Percentiles rank a stretch among this genome's conserved stretches.
Conservation (phyloP, 2,888 invertebrate species). For the Merodon equestris region DNA sequence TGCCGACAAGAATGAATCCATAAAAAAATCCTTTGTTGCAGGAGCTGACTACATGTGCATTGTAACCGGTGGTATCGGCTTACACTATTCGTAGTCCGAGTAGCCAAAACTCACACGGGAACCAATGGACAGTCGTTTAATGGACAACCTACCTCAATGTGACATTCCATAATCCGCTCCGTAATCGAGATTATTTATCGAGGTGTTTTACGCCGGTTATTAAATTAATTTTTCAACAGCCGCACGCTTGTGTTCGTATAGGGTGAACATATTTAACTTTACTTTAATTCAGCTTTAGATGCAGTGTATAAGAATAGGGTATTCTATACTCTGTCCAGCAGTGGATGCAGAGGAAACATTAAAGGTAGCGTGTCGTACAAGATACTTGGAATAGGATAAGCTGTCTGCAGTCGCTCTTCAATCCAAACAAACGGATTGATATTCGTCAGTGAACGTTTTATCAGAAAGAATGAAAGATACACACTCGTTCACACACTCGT, state of each 20-base stretch:
- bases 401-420: neutral
- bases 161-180: constrained; percentile 74
- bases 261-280: constrained; percentile 22
- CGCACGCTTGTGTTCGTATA: constrained; percentile 5
- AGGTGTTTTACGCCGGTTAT: constrained; percentile 74
- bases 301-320: constrained; percentile 9
- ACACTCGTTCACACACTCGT: neutral
- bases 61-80: constrained; percentile 1
- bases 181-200: constrained; percentile 77
- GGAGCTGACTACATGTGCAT: neutral
- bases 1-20: neutral
- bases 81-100: neutral
- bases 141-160: constrained; percentile 40
- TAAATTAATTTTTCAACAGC: constrained; percentile 48
- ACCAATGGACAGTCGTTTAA: constrained; percentile 7
- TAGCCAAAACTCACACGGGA: neutral
- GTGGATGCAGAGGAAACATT: no score
- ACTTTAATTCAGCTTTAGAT: constrained; percentile 14
- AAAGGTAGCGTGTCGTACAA: no score
- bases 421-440: constrained; percentile 37
- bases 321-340: neutral
- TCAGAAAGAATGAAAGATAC: constrained; percentile 16
- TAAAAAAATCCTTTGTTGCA: constrained; percentile 18
- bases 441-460: constrained; percentile 47
- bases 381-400: no score